Evolutionary conservation across 2,888 invertebrate genomes (phyloP).

Genomic region (Ophion ventricosus): DNA sequence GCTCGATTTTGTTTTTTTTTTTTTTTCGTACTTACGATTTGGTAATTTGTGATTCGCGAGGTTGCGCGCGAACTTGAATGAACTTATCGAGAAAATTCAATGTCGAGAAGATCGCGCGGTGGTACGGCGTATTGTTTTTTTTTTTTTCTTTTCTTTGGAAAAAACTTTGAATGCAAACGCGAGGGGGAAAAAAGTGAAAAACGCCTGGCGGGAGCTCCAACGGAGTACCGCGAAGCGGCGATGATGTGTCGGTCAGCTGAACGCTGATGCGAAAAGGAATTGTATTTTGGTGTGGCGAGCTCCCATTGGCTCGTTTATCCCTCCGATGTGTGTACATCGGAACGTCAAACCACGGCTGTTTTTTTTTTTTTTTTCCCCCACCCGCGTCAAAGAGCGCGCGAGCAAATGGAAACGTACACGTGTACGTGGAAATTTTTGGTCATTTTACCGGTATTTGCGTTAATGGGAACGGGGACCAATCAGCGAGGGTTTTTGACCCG

Average conservation of each 20-base stretch:
- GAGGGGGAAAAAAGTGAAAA: slow-evolving; percentile 34
- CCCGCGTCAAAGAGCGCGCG: too few species aligned
- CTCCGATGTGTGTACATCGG: not conserved
- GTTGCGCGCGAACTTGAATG: not conserved
- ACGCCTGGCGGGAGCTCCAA: slow-evolving; percentile 52
- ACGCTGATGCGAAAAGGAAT: slow-evolving; percentile 62
- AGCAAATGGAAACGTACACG: not conserved
- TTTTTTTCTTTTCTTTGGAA: slow-evolving; percentile 16
- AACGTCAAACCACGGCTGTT: too few species aligned
- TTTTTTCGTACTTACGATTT: slow-evolving; percentile 19
- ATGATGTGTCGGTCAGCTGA: slow-evolving; percentile 56
- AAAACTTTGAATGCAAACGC: slow-evolving; percentile 33
- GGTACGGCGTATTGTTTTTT: too few species aligned
- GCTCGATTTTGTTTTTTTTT: not conserved
- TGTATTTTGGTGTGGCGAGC: slow-evolving; percentile 81
- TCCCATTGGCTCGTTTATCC: slow-evolving; percentile 72
- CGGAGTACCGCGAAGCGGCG: slow-evolving; percentile 50
- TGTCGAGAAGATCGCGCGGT: too few species aligned
- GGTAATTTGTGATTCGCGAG: not conserved
- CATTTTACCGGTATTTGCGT: not conserved
- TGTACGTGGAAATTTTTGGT: not conserved
- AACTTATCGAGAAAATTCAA: not conserved
- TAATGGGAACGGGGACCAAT: not conserved
- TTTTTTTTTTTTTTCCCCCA: too few species aligned
- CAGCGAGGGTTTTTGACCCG: not conserved